A percentile compares a stretch with the other conserved stretches of the same genome.
These are phyloP conservation scores for Nysson spinosus DNA, from an alignment of 2,888 invertebrate genomes.

Conservation along the genomic window DNA sequence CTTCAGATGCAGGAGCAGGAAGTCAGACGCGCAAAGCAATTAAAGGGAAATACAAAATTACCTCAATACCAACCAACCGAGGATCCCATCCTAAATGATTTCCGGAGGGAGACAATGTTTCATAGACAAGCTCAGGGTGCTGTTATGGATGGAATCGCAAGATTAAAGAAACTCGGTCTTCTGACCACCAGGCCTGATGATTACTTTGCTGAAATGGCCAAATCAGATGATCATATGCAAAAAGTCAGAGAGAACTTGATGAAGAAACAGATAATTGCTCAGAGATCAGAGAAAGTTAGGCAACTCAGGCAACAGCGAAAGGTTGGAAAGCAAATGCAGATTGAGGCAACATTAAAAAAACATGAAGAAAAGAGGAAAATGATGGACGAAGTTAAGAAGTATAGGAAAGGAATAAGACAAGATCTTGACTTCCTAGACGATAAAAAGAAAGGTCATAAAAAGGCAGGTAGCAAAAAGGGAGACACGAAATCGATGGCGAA, in stretches of 20 bases:
- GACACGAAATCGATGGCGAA: constrained; percentile 76
- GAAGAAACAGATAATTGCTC: constrained; percentile 90
- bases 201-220: constrained; percentile 99
- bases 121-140: constrained; percentile 93
- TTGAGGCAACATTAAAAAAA: constrained; percentile 89
- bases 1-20: constrained; percentile 87
- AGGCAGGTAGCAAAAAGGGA: constrained; percentile 31
- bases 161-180: constrained; percentile 86
- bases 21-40: constrained; percentile 82
- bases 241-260: constrained; percentile 91
- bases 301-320: constrained; percentile 94
- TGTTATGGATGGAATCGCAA: constrained; percentile 88
- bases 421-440: constrained; percentile 90
- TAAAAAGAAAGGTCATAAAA: constrained; percentile 72
- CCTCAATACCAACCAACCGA: constrained; percentile 82
- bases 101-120: constrained; percentile 92
- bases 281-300: constrained; percentile 92
- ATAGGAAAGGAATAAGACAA: constrained; percentile 89
- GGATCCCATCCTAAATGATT: constrained; percentile 93
- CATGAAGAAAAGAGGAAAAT: constrained; percentile 94
- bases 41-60: constrained; percentile 85
- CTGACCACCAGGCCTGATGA: constrained; percentile 93
- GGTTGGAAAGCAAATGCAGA: constrained; percentile 93
- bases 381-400: constrained; percentile 95
- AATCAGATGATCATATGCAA: constrained; percentile 98